A percentile compares a stretch with the other conserved stretches of the same genome.
phyloP scores from a whole-genome alignment of 1,140 invertebrate species.

The Propsilocerus akamusi region DNA sequence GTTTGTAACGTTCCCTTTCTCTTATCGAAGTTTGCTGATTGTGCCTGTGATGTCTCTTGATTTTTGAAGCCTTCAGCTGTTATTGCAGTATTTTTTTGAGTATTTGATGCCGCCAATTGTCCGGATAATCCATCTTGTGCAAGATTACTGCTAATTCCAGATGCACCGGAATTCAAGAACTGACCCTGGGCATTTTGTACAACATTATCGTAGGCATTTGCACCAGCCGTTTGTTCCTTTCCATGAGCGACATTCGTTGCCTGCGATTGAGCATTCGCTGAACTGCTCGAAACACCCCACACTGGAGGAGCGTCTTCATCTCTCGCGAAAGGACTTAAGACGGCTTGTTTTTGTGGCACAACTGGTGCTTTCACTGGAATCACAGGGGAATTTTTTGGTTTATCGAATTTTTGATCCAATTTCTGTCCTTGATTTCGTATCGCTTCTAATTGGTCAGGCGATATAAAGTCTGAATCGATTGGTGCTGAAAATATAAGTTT shows the following conservation, averaged over 20 bases:
- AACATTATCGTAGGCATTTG: conserved; percentile 15
- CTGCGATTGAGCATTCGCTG: conserved; percentile 11
- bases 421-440: too few relatives aligned
- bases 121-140: conserved; percentile 18
- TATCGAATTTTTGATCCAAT: neutral
- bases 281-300: neutral
- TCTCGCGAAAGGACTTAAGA: too few relatives aligned
- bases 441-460: neutral
- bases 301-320: neutral
- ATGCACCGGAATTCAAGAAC: conserved; percentile 12
- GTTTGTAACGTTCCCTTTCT: conserved; percentile 15
- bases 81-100: conserved; percentile 11
- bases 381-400: neutral
- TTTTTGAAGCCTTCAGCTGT: conserved; percentile 9
- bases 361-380: neutral
- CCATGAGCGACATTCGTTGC: conserved; percentile 11
- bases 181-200: conserved; percentile 11
- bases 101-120: conserved; percentile 19
- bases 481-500: neutral
- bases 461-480: neutral
- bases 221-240: conserved; percentile 18
- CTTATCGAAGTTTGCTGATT: conserved; percentile 15
- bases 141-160: conserved; percentile 18
- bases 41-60: conserved; percentile 15
- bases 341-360: neutral